phyloP scores from a whole-genome alignment of 2,113 vertebrate genomes.

The Struthio camelus region DNA sequence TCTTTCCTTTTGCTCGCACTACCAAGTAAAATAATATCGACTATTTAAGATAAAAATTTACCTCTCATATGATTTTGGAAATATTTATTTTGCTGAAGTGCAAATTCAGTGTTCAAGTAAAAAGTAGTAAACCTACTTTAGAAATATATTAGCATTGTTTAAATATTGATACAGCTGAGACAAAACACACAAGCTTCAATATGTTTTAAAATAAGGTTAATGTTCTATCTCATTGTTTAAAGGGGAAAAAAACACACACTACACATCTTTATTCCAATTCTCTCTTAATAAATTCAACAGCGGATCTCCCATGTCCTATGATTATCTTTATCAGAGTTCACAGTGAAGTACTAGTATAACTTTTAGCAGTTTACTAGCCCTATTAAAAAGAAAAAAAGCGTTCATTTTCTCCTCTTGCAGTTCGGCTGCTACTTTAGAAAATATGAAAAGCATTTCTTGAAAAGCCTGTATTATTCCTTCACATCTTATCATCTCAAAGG shows the following conservation, averaged over 20 bases:
- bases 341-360: background rate
- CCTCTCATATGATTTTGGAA: background rate
- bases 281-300: background rate
- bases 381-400: background rate
- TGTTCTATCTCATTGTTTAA: background rate
- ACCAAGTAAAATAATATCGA: background rate
- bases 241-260: rapidly evolving
- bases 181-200: background rate
- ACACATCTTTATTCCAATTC: background rate
- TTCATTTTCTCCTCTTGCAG: background rate
- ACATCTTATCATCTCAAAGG: constrained; percentile 6
- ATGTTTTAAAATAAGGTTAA: background rate
- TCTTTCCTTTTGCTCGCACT: background rate
- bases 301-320: background rate
- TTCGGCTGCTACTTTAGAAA: background rate
- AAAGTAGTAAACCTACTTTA: background rate
- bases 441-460: constrained; percentile 19
- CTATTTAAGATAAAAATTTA: background rate
- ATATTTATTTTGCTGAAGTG: background rate
- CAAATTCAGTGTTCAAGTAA: background rate
- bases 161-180: background rate
- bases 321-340: background rate
- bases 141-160: background rate
- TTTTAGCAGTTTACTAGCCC: background rate
- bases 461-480: background rate